phyloP scores from a whole-genome alignment of 2,113 vertebrate species.

The Larimichthys polyactis region DNA sequence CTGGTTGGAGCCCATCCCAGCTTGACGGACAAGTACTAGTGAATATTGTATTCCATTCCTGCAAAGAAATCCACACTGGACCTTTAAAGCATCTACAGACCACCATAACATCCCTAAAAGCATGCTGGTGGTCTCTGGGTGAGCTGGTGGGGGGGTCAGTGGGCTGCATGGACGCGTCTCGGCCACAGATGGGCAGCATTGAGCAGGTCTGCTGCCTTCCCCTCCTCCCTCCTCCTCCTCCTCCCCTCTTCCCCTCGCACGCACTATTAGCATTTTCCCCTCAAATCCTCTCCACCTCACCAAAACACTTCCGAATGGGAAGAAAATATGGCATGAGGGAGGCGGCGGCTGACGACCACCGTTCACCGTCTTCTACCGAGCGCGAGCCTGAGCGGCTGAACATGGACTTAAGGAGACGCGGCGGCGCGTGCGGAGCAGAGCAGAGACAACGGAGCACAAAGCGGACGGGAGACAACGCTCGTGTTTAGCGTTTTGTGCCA shows the following conservation, averaged over 20 bases:
- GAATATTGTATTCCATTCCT: no score
- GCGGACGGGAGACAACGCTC: slow-evolving; percentile 65
- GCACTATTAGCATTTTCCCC: slow-evolving; percentile 56
- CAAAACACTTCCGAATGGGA: slow-evolving; percentile 75
- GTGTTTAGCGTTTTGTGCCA: slow-evolving; percentile 58
- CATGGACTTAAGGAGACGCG: slow-evolving; percentile 82
- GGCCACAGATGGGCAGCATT: slow-evolving; percentile 75
- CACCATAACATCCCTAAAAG: background rate
- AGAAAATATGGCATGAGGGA: slow-evolving; percentile 86
- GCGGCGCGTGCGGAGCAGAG: slow-evolving; percentile 53
- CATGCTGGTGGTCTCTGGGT: background rate
- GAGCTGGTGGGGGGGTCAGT: slow-evolving; percentile 8
- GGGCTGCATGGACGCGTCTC: slow-evolving; percentile 42
- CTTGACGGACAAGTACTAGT: no score
- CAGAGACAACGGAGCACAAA: slow-evolving; percentile 79
- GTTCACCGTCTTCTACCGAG: slow-evolving; percentile 68
- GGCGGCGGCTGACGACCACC: slow-evolving; percentile 79
- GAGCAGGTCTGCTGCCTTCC: slow-evolving; percentile 52
- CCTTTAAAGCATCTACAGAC: background rate
- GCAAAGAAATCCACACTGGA: no score
- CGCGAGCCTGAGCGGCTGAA: slow-evolving; percentile 75
- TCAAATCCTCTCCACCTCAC: slow-evolving; percentile 67
- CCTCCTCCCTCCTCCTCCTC: background rate
- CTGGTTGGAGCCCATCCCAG: no score
- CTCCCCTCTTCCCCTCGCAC: slow-evolving; percentile 23